Percentiles rank a stretch among this genome's conserved stretches.
These are phyloP conservation scores for Trachelus troglodyta DNA, from an alignment of 2,888 invertebrate genomes.

Conservation along the genomic window DNA sequence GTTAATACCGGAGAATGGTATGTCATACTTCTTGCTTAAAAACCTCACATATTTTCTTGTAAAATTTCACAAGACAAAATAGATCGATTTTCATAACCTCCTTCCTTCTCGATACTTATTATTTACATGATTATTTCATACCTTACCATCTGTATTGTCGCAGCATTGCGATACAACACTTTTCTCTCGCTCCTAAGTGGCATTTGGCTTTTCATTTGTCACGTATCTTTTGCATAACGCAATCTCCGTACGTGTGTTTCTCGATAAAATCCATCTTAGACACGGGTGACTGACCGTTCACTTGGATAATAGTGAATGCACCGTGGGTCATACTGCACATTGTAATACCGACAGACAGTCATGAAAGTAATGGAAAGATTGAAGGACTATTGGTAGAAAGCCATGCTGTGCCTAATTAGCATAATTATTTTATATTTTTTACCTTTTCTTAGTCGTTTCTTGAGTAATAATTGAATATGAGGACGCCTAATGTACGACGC, in stretches of 20 bases:
- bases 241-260: neutral
- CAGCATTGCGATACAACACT: neutral
- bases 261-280: neutral
- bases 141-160: neutral
- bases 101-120: neutral
- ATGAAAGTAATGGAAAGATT: neutral
- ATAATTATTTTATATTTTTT: neutral
- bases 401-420: neutral
- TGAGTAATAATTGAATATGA: neutral
- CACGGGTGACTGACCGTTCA: neutral
- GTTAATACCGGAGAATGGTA: neutral
- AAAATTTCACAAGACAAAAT: neutral
- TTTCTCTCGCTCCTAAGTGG: neutral
- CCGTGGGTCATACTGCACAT: neutral
- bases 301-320: neutral
- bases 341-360: neutral
- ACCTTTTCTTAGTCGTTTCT: neutral
- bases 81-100: neutral
- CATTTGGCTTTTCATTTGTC: neutral
- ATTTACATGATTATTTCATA: neutral
- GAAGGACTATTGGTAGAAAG: neutral
- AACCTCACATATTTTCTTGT: neutral
- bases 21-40: neutral
- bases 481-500: neutral
- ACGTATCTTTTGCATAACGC: neutral